phyloP scores from a whole-genome alignment of 2,113 vertebrate genomes.

The Zingel zingel region DNA sequence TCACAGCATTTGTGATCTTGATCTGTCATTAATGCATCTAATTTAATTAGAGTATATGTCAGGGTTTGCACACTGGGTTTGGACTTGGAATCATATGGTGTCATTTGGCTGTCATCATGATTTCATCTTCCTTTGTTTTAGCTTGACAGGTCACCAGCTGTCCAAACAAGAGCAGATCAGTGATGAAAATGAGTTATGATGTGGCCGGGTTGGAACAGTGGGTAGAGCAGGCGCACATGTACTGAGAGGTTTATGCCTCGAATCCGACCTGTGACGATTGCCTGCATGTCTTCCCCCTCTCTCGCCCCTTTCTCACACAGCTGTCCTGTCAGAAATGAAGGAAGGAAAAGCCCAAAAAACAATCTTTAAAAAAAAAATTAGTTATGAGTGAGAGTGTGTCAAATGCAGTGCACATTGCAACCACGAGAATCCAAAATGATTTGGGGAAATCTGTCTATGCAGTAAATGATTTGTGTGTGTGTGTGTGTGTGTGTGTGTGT shows the following conservation, averaged over 20 bases:
- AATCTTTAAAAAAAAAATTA: constrained; percentile 18
- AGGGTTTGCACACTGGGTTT: constrained; percentile 29
- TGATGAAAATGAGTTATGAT: constrained; percentile 34
- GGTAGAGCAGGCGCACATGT: no score
- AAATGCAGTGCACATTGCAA: constrained; percentile 11
- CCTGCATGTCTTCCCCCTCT: no score
- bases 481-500: no score
- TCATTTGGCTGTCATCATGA: constrained; percentile 53
- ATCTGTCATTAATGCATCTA: constrained; percentile 31
- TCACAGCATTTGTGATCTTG: constrained; percentile 10
- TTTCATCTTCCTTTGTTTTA: constrained; percentile 44
- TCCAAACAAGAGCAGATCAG: constrained; percentile 43
- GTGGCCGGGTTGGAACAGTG: no score
- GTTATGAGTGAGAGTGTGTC: constrained; percentile 28
- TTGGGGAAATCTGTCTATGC: background rate
- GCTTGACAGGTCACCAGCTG: constrained; percentile 42
- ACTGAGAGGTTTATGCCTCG: no score
- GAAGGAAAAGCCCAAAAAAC: no score
- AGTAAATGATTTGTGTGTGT: background rate
- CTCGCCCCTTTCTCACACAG: no score
- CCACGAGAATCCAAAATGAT: background rate
- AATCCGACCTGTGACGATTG: no score
- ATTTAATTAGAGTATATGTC: constrained; percentile 34
- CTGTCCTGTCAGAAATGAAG: no score
- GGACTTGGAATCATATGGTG: constrained; percentile 38